Conservation (phyloP, 2,888 invertebrate genomes). For the Cotesia congregata region DNA sequence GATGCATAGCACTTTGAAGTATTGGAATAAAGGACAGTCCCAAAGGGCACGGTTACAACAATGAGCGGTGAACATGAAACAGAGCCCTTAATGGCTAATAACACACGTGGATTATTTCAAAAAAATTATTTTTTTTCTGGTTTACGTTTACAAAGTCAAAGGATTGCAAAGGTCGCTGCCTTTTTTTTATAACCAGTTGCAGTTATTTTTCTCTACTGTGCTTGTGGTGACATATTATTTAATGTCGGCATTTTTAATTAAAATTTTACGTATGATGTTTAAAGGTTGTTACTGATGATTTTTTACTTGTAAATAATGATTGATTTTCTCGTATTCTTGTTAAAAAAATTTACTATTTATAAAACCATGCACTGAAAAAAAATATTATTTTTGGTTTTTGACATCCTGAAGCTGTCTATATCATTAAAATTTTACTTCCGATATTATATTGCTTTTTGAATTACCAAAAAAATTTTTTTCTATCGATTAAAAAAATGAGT, state of each 20-base stretch:
- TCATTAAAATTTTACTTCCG: too few species aligned
- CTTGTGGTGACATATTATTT: conserved; percentile 21
- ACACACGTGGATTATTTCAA: conserved; percentile 69
- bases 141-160: conserved; percentile 62
- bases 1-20: conserved; percentile 65
- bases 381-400: too few species aligned
- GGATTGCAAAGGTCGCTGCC: conserved; percentile 52
- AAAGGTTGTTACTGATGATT: too few species aligned
- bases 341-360: too few species aligned
- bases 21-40: conserved; percentile 64
- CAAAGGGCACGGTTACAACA: conserved; percentile 62
- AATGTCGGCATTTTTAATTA: not conserved
- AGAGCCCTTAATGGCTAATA: conserved; percentile 67
- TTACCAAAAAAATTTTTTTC: too few species aligned
- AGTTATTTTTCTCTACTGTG: conserved; percentile 37
- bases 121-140: conserved; percentile 66
- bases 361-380: too few species aligned
- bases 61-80: conserved; percentile 69
- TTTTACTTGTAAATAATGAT: too few species aligned
- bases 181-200: conserved; percentile 34
- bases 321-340: too few species aligned
- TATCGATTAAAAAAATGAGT: too few species aligned
- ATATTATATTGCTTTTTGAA: too few species aligned
- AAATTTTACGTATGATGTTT: not conserved
- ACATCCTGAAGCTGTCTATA: too few species aligned